Conservation (phyloP, 2,888 invertebrate genomes). For the Leistus spinibarbis region DNA sequence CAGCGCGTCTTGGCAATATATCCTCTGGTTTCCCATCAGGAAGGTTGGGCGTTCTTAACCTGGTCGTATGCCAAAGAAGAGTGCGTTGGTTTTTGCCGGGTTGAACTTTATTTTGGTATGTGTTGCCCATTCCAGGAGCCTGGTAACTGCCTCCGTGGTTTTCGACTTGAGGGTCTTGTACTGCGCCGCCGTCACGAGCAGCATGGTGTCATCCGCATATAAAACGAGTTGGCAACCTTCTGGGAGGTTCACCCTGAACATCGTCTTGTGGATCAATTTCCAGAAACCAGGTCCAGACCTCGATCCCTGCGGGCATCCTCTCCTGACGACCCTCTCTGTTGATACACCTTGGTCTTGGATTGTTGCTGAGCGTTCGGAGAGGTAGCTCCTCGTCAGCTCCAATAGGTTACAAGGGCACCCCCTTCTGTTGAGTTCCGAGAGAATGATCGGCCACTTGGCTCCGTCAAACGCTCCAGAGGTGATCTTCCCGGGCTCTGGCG, state of each 20-base stretch:
- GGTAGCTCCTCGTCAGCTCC: neutral
- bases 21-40: neutral
- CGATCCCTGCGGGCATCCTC: conserved; percentile 39
- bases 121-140: neutral
- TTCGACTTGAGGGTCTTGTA: neutral
- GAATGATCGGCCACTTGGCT: conserved; percentile 47
- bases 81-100: conserved; percentile 24
- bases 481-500: neutral
- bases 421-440: conserved; percentile 26
- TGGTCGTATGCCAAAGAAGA: conserved; percentile 28
- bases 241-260: conserved; percentile 9
- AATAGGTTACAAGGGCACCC: conserved; percentile 40
- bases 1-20: conserved; percentile 2
- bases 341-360: neutral
- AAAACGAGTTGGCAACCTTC: conserved; percentile 24
- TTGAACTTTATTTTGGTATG: conserved; percentile 22
- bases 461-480: conserved; percentile 46
- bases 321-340: neutral
- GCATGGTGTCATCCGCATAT: conserved; percentile 40
- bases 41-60: conserved; percentile 29
- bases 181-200: neutral
- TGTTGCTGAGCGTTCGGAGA: neutral
- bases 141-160: neutral
- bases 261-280: conserved; percentile 23
- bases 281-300: conserved; percentile 29